Percentiles rank a stretch among this genome's conserved stretches.
Evolutionary conservation across 2,888 invertebrate species (phyloP).

Genomic region (Heliothis peltigera): DNA sequence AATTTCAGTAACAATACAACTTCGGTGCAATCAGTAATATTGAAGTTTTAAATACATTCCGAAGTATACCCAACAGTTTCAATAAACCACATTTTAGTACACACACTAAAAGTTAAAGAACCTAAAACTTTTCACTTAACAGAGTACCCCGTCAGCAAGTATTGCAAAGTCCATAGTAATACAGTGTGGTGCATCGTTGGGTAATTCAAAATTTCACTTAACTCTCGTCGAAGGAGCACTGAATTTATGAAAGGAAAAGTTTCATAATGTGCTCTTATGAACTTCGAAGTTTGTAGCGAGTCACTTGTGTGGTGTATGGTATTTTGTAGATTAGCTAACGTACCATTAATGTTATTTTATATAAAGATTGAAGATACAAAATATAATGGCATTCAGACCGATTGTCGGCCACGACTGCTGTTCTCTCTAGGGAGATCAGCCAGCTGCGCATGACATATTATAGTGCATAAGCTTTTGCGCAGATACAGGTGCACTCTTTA

Average conservation of each 20-base stretch:
- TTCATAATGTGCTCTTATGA: constrained; percentile 59
- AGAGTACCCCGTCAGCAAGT: constrained; percentile 44
- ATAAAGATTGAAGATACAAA: no score
- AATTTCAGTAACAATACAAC: constrained; percentile 7
- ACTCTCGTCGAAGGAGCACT: constrained; percentile 56
- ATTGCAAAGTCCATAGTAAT: constrained; percentile 45
- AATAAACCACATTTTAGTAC: constrained; percentile 35
- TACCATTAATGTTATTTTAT: no score
- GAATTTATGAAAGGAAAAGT: constrained; percentile 67
- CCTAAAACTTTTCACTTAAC: constrained; percentile 64
- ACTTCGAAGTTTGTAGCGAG: constrained; percentile 54
- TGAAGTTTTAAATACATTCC: constrained; percentile 3
- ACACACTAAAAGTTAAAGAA: constrained; percentile 42
- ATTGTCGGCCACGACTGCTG: no score
- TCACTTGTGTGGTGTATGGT: constrained; percentile 37
- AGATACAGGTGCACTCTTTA: no score
- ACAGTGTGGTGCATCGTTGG: constrained; percentile 64
- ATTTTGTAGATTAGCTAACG: constrained; percentile 1
- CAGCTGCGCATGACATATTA: no score
- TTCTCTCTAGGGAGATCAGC: no score
- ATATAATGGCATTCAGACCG: no score
- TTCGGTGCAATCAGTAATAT: background rate
- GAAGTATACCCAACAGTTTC: constrained; percentile 24
- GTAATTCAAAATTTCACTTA: constrained; percentile 69
- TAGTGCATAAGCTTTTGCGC: no score